phyloP scores from a whole-genome alignment of 2,797 vertebrate species.

The Phrynocephalus forsythii region DNA sequence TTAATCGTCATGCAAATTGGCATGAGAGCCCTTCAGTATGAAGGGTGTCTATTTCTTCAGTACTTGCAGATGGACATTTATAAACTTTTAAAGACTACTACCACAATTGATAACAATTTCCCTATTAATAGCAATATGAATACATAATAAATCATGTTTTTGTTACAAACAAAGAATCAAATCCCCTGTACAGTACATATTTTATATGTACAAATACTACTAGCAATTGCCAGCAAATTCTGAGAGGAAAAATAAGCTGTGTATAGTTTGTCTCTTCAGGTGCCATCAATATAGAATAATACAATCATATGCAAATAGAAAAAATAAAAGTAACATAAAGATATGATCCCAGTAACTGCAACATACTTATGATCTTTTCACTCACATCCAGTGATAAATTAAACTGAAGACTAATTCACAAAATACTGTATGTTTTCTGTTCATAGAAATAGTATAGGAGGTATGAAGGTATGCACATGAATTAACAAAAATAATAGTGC shows the following conservation, averaged over 20 bases:
- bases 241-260: neutral
- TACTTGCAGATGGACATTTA: slow-evolving; percentile 70
- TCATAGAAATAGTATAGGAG: neutral
- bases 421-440: neutral
- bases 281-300: neutral
- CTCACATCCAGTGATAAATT: slow-evolving; percentile 4
- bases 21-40: slow-evolving; percentile 81
- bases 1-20: slow-evolving; percentile 89
- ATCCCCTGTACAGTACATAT: slow-evolving; percentile 38
- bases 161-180: slow-evolving; percentile 55
- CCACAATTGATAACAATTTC: slow-evolving; percentile 63
- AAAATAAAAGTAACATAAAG: neutral
- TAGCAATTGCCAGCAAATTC: neutral
- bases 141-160: slow-evolving; percentile 54
- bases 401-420: neutral
- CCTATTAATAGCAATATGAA: slow-evolving; percentile 59
- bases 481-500: neutral
- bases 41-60: slow-evolving; percentile 75
- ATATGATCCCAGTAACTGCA: fast-evolving
- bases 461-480: neutral
- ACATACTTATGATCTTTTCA: neutral
- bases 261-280: neutral
- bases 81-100: slow-evolving; percentile 57
- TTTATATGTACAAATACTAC: neutral
- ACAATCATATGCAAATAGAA: slow-evolving; percentile 9